Percentiles rank a stretch among this genome's conserved stretches.
Conservation (phyloP, 2,888 invertebrate species). For the Cyaniris semiargus region DNA sequence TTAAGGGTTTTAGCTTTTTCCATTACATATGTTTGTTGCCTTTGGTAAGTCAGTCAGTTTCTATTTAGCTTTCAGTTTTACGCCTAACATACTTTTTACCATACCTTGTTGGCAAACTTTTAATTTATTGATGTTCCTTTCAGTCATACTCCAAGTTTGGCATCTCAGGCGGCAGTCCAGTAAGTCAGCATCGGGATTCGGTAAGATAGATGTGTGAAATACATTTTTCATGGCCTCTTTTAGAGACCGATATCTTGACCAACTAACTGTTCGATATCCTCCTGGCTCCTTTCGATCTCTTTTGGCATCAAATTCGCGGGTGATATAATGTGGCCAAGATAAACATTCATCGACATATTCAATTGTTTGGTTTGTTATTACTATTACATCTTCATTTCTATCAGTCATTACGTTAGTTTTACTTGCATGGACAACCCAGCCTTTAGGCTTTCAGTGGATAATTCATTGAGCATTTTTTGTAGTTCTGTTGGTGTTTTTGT, state of each 20-base stretch:
- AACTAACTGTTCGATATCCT: slow-evolving; percentile 35
- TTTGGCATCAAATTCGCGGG: slow-evolving; percentile 34
- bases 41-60: no score
- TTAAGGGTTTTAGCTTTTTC: no score
- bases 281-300: slow-evolving; percentile 41
- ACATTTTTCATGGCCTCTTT: slow-evolving; percentile 37
- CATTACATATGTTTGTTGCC: no score
- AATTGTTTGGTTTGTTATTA: slow-evolving; percentile 33
- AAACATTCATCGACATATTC: slow-evolving; percentile 39
- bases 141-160: slow-evolving; percentile 37
- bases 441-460: no score
- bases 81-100: neutral
- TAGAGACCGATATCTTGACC: slow-evolving; percentile 39
- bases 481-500: no score
- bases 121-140: slow-evolving; percentile 33
- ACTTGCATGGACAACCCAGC: no score
- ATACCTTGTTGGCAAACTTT: slow-evolving; percentile 31
- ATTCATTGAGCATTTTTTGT: no score
- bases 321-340: slow-evolving; percentile 41
- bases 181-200: slow-evolving; percentile 26
- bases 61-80: neutral
- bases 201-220: neutral
- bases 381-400: no score
- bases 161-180: no score
- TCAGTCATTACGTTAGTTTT: no score